Evolutionary conservation across 2,113 vertebrate species (phyloP), one percentile per base, ranked within the genome.

Genomic region (Peucedramus taeniatus): DNA sequence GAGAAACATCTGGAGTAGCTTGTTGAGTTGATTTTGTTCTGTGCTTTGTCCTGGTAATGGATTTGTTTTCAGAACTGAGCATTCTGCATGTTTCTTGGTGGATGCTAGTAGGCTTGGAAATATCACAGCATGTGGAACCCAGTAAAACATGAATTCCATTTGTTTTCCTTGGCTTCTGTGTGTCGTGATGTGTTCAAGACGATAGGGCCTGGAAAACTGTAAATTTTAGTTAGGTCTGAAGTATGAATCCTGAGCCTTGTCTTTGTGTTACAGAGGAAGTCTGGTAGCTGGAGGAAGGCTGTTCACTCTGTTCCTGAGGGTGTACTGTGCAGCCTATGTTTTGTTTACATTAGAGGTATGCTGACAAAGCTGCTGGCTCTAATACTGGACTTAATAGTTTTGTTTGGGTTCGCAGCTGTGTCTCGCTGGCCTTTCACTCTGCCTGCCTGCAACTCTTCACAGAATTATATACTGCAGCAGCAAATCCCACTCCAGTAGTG

Each of bases 161-260:
- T 98, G 97, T 98, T 98, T 98, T 97, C 94, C 93, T 98, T 98
- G 97, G 98, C 98, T 98, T 98, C 98, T 98, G 98, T 98, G 59
- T 97, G 96, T 98, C 97, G 88, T 97, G 97, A 98, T 98, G 97
- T 95, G 93, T 98, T 98, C 98, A 98, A 89, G 97, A 97, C 97
- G 97, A 98, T 90, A 96, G 63, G 31, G 70, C 94, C 80, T 97
- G 94, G 90, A 95, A 98, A 98, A 94, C 71, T 95, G 96, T 97
- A 94, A 94, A 96, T 97, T 98, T 95, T 95, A 93, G 94, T 64
- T 91, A 84, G 74, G 87, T 95, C 95, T 97, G 88, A 45, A 72
- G 81, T 47, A 85, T 94, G 91, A 98, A 95, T 97, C 45, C 57
- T 94, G 89, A 97, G 97, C 90, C 96, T 96, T 87, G 64, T 96